A percentile compares a stretch with the other conserved stretches of the same genome.
These are phyloP conservation scores for Atractosteus spatula DNA, from an alignment of 2,113 vertebrate species.

Conservation along the genomic window DNA sequence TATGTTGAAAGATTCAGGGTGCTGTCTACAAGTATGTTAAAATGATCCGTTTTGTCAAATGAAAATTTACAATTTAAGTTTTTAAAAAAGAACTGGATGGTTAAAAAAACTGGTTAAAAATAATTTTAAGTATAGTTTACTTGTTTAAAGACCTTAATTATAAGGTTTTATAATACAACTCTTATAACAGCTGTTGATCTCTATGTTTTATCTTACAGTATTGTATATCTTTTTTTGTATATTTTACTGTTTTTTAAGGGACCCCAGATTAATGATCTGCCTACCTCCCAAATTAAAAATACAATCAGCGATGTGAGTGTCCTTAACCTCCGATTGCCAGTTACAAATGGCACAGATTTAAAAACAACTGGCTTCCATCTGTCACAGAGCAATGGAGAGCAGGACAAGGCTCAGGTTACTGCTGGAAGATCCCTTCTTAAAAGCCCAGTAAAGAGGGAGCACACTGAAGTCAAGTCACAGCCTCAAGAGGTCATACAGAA, in stretches of 20 bases:
- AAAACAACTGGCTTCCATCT: conserved; percentile 57
- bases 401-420: conserved; percentile 34
- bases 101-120: no score
- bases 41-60: no score
- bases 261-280: conserved; percentile 42
- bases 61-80: no score
- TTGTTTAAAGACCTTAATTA: no score
- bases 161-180: no score
- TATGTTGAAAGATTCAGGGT: no score
- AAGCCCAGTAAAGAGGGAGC: conserved; percentile 34
- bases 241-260: conserved; percentile 46
- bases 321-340: conserved; percentile 48
- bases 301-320: conserved; percentile 52
- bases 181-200: background rate
- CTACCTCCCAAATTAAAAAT: conserved; percentile 52
- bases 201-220: background rate
- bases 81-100: no score
- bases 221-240: background rate
- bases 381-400: conserved; percentile 43
- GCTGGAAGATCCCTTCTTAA: conserved; percentile 18
- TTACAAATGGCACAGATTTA: conserved; percentile 49
- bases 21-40: no score
- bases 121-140: no score
- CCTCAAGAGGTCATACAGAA: conserved; percentile 26
- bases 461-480: conserved; percentile 11